phyloP scores from a whole-genome alignment of 2,797 vertebrate genomes.

The Apodemus agrarius region DNA sequence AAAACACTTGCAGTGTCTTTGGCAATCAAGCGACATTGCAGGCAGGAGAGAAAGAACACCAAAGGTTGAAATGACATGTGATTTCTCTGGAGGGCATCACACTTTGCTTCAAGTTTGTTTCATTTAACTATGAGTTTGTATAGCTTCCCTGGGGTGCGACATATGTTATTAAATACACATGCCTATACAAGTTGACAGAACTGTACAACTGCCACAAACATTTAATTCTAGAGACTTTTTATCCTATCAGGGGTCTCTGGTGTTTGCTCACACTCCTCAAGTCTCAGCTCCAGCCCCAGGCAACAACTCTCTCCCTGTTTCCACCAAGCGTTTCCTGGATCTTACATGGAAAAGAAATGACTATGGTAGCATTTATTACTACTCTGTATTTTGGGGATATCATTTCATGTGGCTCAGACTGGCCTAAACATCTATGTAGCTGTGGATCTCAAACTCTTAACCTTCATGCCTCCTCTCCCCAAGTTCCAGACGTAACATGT shows the following conservation, averaged over 20 bases:
- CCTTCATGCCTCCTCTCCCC: neutral
- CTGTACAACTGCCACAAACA: neutral
- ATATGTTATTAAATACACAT: neutral
- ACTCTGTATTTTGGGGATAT: neutral
- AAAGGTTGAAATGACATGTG: neutral
- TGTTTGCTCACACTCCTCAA: neutral
- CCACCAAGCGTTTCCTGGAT: neutral
- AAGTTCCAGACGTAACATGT: too few relatives aligned
- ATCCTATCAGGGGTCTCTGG: neutral
- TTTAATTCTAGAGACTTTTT: neutral
- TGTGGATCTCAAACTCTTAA: neutral
- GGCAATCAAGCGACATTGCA: neutral
- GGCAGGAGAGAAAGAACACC: neutral
- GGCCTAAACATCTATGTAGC: neutral
- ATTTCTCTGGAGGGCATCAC: neutral
- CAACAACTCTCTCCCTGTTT: neutral
- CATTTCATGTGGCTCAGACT: neutral
- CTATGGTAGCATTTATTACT: neutral
- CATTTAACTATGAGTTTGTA: neutral
- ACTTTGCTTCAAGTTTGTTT: neutral
- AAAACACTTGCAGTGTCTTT: neutral
- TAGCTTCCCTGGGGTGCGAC: neutral
- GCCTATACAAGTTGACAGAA: neutral
- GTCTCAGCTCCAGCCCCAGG: neutral
- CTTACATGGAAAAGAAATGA: slow-evolving; percentile 23